Evolutionary conservation across 2,888 invertebrate genomes (phyloP).

Genomic region (Drosophila cyrtoloma): DNA sequence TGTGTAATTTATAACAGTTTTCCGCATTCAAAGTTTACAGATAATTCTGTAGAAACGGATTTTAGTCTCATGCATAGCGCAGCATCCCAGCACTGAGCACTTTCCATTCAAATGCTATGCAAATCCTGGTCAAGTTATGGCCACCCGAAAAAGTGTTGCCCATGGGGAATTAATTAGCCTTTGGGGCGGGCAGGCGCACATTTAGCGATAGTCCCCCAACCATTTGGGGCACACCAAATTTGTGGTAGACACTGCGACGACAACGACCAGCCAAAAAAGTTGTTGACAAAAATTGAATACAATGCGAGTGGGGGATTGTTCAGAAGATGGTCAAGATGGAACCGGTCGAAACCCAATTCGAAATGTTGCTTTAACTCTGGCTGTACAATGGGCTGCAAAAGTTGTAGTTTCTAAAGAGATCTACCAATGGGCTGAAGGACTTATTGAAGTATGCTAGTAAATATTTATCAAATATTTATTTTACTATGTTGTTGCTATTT

Average conservation of each 20-base stretch:
- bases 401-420: not conserved
- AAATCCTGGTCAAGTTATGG: slow-evolving; percentile 53
- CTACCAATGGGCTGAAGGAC: not conserved
- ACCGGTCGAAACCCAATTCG: slow-evolving; percentile 37
- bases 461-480: not conserved
- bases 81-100: slow-evolving; percentile 5
- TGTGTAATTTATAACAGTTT: slow-evolving; percentile 26
- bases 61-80: not conserved
- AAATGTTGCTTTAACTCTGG: slow-evolving; percentile 6
- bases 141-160: slow-evolving; percentile 70
- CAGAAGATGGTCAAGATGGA: slow-evolving; percentile 42
- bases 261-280: slow-evolving; percentile 45
- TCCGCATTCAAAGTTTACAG: slow-evolving; percentile 24
- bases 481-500: not conserved
- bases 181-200: slow-evolving; percentile 40
- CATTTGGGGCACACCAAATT: slow-evolving; percentile 36
- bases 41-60: slow-evolving; percentile 35
- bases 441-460: not conserved
- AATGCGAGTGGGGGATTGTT: slow-evolving; percentile 44
- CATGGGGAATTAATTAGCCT: slow-evolving; percentile 76
- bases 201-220: slow-evolving; percentile 32
- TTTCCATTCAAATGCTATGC: slow-evolving; percentile 59
- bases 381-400: slow-evolving; percentile 45
- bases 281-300: slow-evolving; percentile 73
- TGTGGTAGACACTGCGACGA: slow-evolving; percentile 65